Evolutionary conservation across 2,113 vertebrate species (phyloP).

Genomic region (Oreochromis aureus): DNA sequence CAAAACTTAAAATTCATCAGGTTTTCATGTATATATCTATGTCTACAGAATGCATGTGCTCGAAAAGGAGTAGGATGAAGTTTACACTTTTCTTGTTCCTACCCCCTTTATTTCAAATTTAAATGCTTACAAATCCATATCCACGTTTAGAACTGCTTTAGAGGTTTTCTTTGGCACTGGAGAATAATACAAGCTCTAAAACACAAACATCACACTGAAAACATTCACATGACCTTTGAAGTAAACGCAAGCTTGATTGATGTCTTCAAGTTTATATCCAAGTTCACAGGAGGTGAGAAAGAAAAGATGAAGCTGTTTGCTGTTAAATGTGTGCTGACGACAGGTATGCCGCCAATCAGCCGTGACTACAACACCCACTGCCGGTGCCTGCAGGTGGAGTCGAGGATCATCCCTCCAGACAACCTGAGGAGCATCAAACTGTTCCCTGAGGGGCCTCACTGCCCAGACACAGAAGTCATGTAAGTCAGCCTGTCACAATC

Average conservation of each 20-base stretch:
- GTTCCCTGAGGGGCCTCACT: constrained; percentile 61
- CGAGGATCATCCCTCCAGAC: constrained; percentile 65
- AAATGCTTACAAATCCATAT: no score
- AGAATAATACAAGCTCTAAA: background rate
- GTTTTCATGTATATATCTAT: no score
- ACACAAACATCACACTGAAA: background rate
- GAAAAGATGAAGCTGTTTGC: background rate
- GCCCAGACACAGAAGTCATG: constrained; percentile 66
- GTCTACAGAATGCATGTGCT: no score
- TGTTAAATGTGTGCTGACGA: background rate
- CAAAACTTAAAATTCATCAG: no score
- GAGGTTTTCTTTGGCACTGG: background rate
- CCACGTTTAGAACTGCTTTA: background rate
- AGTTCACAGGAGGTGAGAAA: background rate
- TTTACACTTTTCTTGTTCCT: no score
- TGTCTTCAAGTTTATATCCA: background rate
- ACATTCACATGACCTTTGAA: background rate
- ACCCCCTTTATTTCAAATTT: no score
- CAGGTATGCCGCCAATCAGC: constrained; percentile 63
- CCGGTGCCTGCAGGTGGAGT: constrained; percentile 64
- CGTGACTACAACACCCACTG: constrained; percentile 67
- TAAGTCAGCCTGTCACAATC: constrained; percentile 31
- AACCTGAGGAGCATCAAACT: constrained; percentile 66
- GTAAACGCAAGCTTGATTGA: background rate
- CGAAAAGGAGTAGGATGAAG: no score